phyloP scores from a whole-genome alignment of 1,140 invertebrate genomes.

The Drosophila lini region DNA sequence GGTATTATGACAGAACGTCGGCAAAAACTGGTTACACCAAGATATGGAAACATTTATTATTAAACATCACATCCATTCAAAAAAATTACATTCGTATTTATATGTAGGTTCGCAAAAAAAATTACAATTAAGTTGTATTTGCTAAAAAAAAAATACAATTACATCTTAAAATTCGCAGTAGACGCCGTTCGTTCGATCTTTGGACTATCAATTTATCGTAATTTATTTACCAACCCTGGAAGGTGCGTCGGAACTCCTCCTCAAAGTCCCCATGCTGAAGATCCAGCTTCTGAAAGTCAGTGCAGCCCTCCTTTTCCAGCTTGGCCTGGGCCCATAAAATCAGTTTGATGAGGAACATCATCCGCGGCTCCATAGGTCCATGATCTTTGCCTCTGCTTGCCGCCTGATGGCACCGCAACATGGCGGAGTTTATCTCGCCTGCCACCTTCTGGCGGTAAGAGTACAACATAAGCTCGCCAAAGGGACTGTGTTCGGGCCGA shows the following conservation, averaged over 20 bases:
- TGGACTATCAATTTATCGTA: conserved; percentile 1
- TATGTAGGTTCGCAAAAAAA: conserved; percentile 35
- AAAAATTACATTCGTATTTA: conserved; percentile 39
- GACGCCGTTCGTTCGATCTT: conserved; percentile 30
- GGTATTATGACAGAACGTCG: neutral
- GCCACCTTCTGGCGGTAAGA: conserved; percentile 87
- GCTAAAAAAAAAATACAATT: conserved; percentile 41
- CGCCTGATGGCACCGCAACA: conserved; percentile 90
- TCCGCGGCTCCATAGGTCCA: conserved; percentile 43
- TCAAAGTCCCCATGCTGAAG: conserved; percentile 52
- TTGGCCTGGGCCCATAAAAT: conserved; percentile 64
- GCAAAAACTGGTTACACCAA: conserved; percentile 48
- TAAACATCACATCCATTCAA: conserved; percentile 51
- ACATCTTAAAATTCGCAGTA: conserved; percentile 39
- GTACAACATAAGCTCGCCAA: conserved; percentile 95
- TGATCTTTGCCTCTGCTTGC: conserved; percentile 20
- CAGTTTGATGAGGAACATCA: conserved; percentile 69
- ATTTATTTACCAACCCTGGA: conserved; percentile 30
- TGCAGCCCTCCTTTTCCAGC: conserved; percentile 44
- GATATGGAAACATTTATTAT: conserved; percentile 66
- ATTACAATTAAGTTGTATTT: conserved; percentile 40
- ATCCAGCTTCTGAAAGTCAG: conserved; percentile 36
- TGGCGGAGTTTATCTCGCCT: conserved; percentile 28
- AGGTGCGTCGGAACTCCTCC: conserved; percentile 42
- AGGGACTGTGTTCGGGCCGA: conserved; percentile 96